A percentile compares a stretch with the other conserved stretches of the same genome.
phyloP scores from a whole-genome alignment of 2,888 invertebrate genomes.

The Melitaea athalia region DNA sequence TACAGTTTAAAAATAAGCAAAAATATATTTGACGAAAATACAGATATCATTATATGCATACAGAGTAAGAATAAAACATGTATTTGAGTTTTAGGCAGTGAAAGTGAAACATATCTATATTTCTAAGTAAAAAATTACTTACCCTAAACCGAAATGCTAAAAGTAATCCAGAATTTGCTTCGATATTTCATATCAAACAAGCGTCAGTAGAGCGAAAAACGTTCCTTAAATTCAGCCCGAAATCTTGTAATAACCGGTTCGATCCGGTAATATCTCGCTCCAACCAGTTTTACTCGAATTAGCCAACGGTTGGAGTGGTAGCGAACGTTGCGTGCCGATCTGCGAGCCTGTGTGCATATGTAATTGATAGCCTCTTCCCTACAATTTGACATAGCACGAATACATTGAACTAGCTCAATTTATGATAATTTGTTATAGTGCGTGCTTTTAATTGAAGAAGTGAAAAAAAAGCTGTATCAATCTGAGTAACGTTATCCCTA shows the following conservation, averaged over 20 bases:
- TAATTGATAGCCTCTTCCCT: constrained; percentile 65
- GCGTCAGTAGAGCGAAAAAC: constrained; percentile 21
- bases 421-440: constrained; percentile 45
- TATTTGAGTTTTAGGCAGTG: no score
- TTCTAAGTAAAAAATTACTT: no score
- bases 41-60: no score
- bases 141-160: background rate
- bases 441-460: constrained; percentile 40
- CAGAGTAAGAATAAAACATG: no score
- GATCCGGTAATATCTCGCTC: constrained; percentile 45
- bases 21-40: no score
- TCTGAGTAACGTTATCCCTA: background rate
- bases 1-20: no score
- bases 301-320: constrained; percentile 50
- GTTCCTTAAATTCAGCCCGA: constrained; percentile 40
- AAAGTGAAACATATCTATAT: no score
- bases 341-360: constrained; percentile 61
- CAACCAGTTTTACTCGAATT: constrained; percentile 51
- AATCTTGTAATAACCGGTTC: constrained; percentile 52
- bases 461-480: constrained; percentile 12
- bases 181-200: background rate
- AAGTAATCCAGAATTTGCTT: background rate
- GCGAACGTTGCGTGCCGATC: constrained; percentile 58
- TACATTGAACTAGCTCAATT: constrained; percentile 44
- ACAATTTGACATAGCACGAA: constrained; percentile 55